phyloP scores from a whole-genome alignment of 1,140 invertebrate species.

The Drosophila orosa region DNA sequence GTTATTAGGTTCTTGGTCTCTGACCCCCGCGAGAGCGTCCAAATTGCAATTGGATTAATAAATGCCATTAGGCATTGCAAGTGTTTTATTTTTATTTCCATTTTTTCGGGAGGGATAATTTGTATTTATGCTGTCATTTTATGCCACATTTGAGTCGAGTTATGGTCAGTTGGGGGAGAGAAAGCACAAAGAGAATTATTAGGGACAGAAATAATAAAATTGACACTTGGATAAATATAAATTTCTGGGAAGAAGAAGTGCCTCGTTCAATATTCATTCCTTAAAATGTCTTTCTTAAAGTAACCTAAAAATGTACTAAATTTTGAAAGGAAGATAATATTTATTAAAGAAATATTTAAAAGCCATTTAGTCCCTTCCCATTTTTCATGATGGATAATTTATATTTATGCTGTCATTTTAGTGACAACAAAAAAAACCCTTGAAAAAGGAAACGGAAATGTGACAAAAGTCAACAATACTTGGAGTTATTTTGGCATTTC shows the following conservation, averaged over 20 bases:
- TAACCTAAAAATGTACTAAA: too few relatives aligned
- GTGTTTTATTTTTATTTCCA: conserved; percentile 74
- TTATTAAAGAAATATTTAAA: background rate
- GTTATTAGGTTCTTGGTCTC: conserved; percentile 71
- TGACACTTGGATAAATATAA: background rate
- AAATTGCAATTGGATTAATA: conserved; percentile 79
- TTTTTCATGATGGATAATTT: conserved; percentile 5
- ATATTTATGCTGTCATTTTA: conserved; percentile 4
- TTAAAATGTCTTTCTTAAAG: background rate
- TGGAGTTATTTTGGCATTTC: conserved; percentile 34
- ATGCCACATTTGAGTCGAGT: conserved; percentile 70
- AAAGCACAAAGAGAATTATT: conserved; percentile 17
- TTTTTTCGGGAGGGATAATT: conserved; percentile 51
- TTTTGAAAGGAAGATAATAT: background rate
- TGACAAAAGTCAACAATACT: conserved; percentile 51
- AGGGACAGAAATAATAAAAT: background rate
- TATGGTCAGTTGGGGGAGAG: conserved; percentile 33
- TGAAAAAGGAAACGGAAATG: conserved; percentile 23
- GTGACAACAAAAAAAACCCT: background rate
- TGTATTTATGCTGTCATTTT: conserved; percentile 70
- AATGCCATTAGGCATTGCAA: conserved; percentile 74
- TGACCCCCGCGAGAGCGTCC: conserved; percentile 14
- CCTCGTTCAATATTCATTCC: background rate
- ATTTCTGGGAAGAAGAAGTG: background rate
- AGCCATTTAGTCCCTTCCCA: background rate